Percentiles rank a stretch among this genome's conserved stretches.
Conservation (phyloP, 2,113 vertebrate species). For the Sarotherodon lohbergeri region DNA sequence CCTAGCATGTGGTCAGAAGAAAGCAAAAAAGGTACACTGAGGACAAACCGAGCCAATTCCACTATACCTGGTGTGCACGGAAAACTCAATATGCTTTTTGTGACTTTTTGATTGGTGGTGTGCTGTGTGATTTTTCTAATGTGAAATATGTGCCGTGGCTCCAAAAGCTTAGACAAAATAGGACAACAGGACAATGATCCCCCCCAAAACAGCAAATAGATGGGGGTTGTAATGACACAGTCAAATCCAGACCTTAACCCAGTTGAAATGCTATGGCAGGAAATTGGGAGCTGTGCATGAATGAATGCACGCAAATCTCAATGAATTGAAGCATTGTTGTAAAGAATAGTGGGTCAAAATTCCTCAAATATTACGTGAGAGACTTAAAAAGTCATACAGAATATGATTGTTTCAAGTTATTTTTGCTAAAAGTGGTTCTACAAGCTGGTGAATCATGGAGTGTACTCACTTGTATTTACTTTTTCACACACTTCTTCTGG, state of each 20-base stretch:
- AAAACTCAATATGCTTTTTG: not conserved
- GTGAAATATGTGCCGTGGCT: not conserved
- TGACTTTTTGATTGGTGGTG: not conserved
- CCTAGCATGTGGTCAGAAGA: not conserved
- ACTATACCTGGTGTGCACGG: not conserved
- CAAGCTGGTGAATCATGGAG: not conserved
- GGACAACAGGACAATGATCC: fast-evolving
- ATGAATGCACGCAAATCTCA: not conserved
- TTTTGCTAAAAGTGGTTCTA: not conserved
- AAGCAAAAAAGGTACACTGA: not conserved
- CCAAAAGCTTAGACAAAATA: not conserved
- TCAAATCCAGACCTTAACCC: not conserved
- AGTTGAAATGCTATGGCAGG: not conserved
- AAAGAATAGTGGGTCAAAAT: not conserved
- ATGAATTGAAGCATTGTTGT: not conserved
- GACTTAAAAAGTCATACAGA: not conserved
- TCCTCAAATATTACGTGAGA: not conserved
- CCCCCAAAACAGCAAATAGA: not conserved
- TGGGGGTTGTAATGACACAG: not conserved
- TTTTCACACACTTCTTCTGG: not conserved
- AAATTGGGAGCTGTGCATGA: not conserved
- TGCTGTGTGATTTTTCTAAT: not conserved
- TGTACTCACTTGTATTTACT: not conserved
- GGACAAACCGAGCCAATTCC: not conserved
- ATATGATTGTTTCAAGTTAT: not conserved